phyloP scores from a whole-genome alignment of 2,888 invertebrate species.

The Perizoma flavofasciatum region DNA sequence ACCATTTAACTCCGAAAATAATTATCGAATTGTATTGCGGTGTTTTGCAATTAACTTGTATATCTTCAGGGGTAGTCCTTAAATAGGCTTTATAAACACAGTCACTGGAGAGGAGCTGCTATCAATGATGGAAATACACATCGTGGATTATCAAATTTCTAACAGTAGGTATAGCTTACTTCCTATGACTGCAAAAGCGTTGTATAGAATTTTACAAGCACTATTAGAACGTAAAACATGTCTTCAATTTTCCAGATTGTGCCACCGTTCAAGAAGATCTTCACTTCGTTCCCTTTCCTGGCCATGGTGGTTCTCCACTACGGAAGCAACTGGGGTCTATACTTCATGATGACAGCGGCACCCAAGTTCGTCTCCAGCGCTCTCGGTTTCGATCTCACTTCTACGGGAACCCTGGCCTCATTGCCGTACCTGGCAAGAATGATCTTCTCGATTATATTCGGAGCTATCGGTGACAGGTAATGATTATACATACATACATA shows the following conservation, averaged over 20 bases:
- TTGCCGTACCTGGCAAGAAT: conserved; percentile 89
- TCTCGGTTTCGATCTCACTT: conserved; percentile 87
- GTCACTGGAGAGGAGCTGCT: no score
- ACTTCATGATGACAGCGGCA: conserved; percentile 89
- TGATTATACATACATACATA: not conserved
- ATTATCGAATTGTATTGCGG: no score
- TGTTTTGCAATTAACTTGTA: no score
- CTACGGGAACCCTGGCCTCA: conserved; percentile 88
- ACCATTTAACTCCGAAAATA: no score
- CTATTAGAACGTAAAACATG: no score
- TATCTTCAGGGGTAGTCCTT: no score
- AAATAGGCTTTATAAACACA: no score
- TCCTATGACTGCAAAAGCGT: no score
- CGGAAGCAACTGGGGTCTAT: conserved; percentile 90
- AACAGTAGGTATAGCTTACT: not conserved
- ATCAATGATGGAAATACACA: no score
- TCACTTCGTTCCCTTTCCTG: conserved; percentile 88
- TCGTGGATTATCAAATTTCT: no score
- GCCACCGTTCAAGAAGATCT: conserved; percentile 86
- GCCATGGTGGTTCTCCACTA: conserved; percentile 87
- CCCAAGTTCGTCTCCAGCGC: conserved; percentile 90
- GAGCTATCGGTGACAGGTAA: conserved; percentile 86
- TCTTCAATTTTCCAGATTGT: conserved; percentile 71
- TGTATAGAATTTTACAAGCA: no score
- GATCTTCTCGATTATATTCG: conserved; percentile 88